Evolutionary conservation across 2,888 invertebrate genomes (phyloP).

Genomic region (Opisthograptis luteolata): DNA sequence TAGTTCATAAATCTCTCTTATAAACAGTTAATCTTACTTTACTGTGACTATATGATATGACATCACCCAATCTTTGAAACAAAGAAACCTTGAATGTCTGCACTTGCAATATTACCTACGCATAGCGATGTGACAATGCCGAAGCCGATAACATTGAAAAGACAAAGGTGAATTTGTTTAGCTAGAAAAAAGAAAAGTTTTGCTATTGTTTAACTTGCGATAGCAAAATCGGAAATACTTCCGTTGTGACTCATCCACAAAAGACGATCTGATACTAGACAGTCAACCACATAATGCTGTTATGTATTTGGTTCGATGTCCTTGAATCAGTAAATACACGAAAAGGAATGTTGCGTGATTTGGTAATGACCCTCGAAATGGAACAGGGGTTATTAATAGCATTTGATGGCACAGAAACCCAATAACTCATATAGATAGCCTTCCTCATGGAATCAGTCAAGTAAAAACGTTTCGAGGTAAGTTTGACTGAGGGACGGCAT

Average conservation of each 20-base stretch:
- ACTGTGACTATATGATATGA: too few species aligned
- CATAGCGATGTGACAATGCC: too few species aligned
- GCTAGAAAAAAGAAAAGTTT: not conserved
- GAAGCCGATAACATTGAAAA: too few species aligned
- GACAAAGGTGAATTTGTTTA: too few species aligned
- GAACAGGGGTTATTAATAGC: constrained; percentile 23
- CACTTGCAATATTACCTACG: too few species aligned
- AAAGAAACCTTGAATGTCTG: too few species aligned
- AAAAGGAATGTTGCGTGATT: constrained; percentile 24
- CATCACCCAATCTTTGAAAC: too few species aligned
- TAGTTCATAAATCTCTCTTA: not conserved
- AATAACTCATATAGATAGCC: constrained; percentile 5
- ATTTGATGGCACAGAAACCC: constrained; percentile 2
- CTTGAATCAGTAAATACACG: constrained; percentile 5
- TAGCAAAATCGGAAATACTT: not conserved
- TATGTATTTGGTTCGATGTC: not conserved
- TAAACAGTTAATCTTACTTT: too few species aligned
- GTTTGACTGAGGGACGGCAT: too few species aligned
- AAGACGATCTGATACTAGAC: not conserved
- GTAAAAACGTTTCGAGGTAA: constrained; percentile 2
- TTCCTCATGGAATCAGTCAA: constrained; percentile 8
- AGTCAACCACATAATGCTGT: constrained; percentile 6
- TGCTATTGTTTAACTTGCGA: not conserved
- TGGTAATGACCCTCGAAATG: constrained; percentile 17
- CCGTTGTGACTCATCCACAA: constrained; percentile 1